These are phyloP conservation scores for Muntiacus muntjak DNA, from an alignment of 2,113 vertebrate genomes.

Conservation along the genomic window DNA sequence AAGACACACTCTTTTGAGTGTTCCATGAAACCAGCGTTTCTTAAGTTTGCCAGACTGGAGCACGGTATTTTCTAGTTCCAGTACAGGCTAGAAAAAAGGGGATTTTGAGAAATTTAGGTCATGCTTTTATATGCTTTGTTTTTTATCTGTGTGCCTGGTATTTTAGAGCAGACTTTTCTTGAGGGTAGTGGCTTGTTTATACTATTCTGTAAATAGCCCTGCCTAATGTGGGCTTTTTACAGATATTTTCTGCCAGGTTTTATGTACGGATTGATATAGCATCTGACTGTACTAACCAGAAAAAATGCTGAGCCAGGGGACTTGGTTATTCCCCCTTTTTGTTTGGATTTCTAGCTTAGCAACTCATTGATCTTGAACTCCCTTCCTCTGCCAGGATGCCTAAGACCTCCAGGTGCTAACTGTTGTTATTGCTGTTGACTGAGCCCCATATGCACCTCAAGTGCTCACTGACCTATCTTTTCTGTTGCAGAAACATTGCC, in stretches of 20 bases:
- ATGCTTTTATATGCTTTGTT: conserved; percentile 55
- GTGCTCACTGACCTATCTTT: conserved; percentile 24
- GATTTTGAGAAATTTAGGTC: conserved; percentile 63
- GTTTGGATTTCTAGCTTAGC: conserved; percentile 44
- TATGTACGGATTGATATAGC: conserved; percentile 53
- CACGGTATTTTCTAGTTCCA: background rate
- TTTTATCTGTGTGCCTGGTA: conserved; percentile 42
- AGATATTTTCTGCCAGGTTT: conserved; percentile 46
- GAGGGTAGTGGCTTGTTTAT: conserved; percentile 64
- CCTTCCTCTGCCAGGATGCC: background rate
- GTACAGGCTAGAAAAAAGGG: background rate
- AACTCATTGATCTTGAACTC: background rate
- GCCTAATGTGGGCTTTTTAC: conserved; percentile 50
- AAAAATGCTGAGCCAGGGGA: conserved; percentile 54
- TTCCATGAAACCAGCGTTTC: background rate
- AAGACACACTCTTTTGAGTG: background rate
- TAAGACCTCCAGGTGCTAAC: conserved; percentile 51
- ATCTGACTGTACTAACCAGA: conserved; percentile 47
- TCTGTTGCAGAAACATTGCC: conserved; percentile 90
- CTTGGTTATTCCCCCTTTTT: conserved; percentile 40
- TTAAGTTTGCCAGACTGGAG: conserved; percentile 3
- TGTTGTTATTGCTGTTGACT: conserved; percentile 53
- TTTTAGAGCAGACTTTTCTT: conserved; percentile 68
- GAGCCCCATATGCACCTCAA: conserved; percentile 13
- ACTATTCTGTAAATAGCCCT: conserved; percentile 64